Percentiles rank a stretch among this genome's conserved stretches.
phyloP scores from a whole-genome alignment of 2,888 invertebrate species.

The Harpalus rubripes region DNA sequence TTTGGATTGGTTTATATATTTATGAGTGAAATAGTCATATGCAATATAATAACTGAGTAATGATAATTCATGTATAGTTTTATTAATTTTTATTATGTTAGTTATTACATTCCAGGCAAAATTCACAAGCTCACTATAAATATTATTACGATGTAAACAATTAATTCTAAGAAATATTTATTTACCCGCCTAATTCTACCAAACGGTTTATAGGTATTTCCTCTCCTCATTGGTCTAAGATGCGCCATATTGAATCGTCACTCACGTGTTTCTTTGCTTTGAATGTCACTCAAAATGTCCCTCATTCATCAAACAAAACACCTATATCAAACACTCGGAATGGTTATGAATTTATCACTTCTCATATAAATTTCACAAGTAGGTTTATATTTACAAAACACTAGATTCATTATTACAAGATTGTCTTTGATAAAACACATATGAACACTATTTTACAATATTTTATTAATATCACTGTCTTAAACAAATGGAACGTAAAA shows the following conservation, averaged over 20 bases:
- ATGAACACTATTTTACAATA: background rate
- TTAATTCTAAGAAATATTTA: constrained; percentile 11
- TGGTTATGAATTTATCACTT: constrained; percentile 1
- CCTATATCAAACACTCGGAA: constrained; percentile 6
- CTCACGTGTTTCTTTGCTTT: constrained; percentile 53
- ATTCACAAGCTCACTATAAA: background rate
- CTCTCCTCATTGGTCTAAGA: constrained; percentile 64
- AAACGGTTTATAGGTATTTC: constrained; percentile 60
- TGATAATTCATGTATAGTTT: background rate
- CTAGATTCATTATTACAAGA: constrained; percentile 2
- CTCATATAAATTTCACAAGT: constrained; percentile 4
- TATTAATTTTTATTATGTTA: background rate
- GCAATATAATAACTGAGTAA: background rate
- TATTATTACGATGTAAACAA: background rate
- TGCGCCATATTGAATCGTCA: constrained; percentile 61
- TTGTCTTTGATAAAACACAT: background rate
- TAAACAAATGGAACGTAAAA: constrained; percentile 10
- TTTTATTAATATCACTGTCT: background rate
- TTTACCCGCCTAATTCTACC: constrained; percentile 65
- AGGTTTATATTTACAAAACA: constrained; percentile 22
- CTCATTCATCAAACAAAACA: constrained; percentile 16
- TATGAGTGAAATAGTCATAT: too few relatives aligned
- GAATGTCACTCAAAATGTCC: constrained; percentile 31
- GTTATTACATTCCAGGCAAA: background rate
- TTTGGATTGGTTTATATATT: too few relatives aligned